Conservation (phyloP, 2,113 vertebrate genomes). For the Grus americana region DNA sequence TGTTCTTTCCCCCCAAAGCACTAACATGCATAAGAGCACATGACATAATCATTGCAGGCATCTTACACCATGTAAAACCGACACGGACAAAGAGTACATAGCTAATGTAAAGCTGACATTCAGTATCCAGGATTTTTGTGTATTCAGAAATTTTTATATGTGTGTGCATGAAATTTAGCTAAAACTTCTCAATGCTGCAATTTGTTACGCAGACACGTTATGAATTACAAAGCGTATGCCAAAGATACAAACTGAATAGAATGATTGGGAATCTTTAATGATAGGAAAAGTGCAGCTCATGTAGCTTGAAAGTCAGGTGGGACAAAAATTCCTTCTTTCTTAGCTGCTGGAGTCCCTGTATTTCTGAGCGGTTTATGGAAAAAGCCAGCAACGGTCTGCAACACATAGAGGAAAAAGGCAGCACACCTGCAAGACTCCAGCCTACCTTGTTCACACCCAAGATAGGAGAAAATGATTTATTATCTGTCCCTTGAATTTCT, state of each 20-base stretch:
- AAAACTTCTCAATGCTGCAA: background rate
- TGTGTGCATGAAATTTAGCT: background rate
- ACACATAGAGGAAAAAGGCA: background rate
- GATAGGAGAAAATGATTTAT: constrained; percentile 75
- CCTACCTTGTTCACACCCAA: constrained; percentile 68
- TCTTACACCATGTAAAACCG: background rate
- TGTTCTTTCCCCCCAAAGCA: constrained; percentile 25
- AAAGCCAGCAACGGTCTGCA: background rate
- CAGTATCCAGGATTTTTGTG: background rate
- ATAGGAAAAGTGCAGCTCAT: background rate
- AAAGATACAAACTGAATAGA: background rate
- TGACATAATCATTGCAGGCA: background rate
- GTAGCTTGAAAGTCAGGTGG: background rate
- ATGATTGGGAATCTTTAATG: background rate
- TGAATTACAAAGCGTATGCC: background rate
- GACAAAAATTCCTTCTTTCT: background rate
- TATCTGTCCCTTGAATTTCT: constrained; percentile 76
- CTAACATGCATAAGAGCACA: background rate
- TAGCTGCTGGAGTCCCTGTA: background rate
- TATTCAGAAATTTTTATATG: background rate
- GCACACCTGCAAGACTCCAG: constrained; percentile 49
- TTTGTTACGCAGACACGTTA: background rate
- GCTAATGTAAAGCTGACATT: background rate
- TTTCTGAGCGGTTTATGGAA: background rate
- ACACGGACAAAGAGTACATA: background rate